Conservation (phyloP, 2,797 vertebrate species). For the Emydoidea blandingii region DNA sequence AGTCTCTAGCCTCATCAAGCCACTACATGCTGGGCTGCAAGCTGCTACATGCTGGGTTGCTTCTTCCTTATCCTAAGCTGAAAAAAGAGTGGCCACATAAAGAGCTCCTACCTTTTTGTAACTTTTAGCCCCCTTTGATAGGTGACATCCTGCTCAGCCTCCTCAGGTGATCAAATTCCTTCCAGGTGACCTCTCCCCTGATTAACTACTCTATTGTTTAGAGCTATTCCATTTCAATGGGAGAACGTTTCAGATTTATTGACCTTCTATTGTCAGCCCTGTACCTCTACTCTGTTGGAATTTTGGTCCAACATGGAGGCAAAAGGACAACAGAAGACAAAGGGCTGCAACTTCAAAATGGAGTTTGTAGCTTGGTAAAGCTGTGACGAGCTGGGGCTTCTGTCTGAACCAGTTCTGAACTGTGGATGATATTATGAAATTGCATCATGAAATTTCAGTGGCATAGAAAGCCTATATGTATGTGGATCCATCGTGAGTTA, state of each 20-base stretch:
- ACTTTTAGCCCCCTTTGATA: not conserved
- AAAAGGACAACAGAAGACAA: not conserved
- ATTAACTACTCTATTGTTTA: not conserved
- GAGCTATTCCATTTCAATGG: too few relatives aligned
- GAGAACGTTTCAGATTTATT: not conserved
- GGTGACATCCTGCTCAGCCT: not conserved
- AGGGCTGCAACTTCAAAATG: not conserved
- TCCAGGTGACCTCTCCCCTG: too few relatives aligned
- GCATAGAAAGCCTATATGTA: too few relatives aligned
- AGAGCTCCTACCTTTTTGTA: not conserved
- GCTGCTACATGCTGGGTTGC: not conserved
- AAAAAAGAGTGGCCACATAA: not conserved
- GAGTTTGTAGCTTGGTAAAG: not conserved
- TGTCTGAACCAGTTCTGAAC: too few relatives aligned
- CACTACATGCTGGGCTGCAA: too few relatives aligned
- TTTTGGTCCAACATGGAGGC: not conserved
- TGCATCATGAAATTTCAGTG: too few relatives aligned
- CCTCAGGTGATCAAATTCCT: not conserved
- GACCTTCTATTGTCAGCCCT: not conserved
- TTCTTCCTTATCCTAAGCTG: not conserved
- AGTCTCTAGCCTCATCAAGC: too few relatives aligned
- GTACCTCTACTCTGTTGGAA: not conserved
- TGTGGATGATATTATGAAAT: too few relatives aligned
- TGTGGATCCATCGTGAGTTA: too few relatives aligned
- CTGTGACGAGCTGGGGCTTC: too few relatives aligned